phyloP scores from a whole-genome alignment of 2,113 vertebrate genomes.

The Corapipo altera region DNA sequence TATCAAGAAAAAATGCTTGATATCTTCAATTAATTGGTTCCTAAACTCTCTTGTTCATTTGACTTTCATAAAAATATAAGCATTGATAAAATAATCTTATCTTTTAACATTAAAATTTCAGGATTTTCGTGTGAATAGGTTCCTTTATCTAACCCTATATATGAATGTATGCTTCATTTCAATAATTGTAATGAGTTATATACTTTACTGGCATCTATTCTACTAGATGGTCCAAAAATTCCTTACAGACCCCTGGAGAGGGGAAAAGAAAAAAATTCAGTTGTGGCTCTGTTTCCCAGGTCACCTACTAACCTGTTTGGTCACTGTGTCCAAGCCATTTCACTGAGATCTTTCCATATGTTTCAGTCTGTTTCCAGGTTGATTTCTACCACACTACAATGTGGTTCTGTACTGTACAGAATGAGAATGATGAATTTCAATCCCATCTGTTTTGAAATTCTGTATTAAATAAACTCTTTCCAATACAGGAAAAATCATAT shows the following conservation, averaged over 20 bases:
- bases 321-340: not conserved
- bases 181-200: not conserved
- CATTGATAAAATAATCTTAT: not conserved
- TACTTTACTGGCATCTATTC: not conserved
- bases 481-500: not conserved
- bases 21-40: not conserved
- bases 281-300: not conserved
- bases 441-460: not conserved
- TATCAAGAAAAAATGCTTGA: not conserved
- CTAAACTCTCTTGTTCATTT: not conserved
- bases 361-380: not conserved
- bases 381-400: fast-evolving
- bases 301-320: not conserved
- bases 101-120: not conserved
- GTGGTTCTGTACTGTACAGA: not conserved
- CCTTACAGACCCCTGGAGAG: not conserved
- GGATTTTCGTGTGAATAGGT: not conserved
- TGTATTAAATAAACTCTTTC: not conserved
- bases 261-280: not conserved
- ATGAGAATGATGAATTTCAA: not conserved
- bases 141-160: not conserved
- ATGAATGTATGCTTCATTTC: not conserved
- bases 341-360: not conserved
- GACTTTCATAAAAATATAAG: not conserved
- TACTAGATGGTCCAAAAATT: not conserved